phyloP scores from a whole-genome alignment of 2,113 vertebrate species.

The Hiodon tergisus region DNA sequence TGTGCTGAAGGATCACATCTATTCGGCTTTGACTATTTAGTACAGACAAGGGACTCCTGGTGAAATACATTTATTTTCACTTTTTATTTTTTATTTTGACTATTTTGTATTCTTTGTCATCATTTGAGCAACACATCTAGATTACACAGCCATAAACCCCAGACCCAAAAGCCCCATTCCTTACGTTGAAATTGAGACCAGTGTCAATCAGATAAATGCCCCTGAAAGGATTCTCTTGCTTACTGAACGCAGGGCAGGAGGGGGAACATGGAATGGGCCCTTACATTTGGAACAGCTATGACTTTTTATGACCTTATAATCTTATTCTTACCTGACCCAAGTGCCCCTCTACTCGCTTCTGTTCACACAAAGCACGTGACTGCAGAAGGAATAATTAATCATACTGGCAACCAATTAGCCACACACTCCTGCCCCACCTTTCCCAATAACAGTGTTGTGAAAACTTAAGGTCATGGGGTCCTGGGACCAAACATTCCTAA shows the following conservation, averaged over 20 bases:
- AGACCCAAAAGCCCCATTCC: background rate
- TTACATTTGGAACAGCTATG: constrained; percentile 6
- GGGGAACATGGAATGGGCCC: background rate
- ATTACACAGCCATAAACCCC: background rate
- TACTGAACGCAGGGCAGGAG: background rate
- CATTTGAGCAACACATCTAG: background rate
- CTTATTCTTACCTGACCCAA: background rate
- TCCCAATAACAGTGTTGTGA: background rate
- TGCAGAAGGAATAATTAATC: constrained; percentile 34
- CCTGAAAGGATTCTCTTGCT: background rate
- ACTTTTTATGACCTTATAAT: background rate
- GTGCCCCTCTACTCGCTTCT: constrained; percentile 6
- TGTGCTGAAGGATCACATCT: background rate
- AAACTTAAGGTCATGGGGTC: constrained; percentile 13
- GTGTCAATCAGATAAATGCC: background rate
- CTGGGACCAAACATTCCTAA: constrained; percentile 30
- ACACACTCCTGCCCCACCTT: background rate
- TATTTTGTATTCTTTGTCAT: background rate
- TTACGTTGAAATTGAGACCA: background rate
- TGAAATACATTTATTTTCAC: background rate
- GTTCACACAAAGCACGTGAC: constrained; percentile 31
- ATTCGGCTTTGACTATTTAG: background rate
- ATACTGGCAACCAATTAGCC: constrained; percentile 43
- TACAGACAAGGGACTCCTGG: background rate
- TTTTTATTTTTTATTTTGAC: background rate